phyloP scores from a whole-genome alignment of 1,140 invertebrate genomes.

The Penaeus japonicus region DNA sequence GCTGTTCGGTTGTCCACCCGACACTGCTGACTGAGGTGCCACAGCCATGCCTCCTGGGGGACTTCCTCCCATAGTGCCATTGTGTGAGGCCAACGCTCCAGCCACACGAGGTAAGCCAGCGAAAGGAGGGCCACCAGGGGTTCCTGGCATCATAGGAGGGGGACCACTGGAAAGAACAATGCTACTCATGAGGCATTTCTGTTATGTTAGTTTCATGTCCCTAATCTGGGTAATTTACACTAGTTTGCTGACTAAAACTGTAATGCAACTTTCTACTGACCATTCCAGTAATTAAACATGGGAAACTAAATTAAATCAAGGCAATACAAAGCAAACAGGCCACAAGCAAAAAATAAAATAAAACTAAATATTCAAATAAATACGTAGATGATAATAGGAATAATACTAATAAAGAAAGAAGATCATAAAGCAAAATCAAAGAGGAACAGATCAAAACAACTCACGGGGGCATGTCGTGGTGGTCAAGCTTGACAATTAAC shows the following conservation, averaged over 20 bases:
- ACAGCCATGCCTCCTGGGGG: slow-evolving; percentile 28
- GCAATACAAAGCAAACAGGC: no score
- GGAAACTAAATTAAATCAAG: no score
- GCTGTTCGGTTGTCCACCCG: slow-evolving; percentile 38
- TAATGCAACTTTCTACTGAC: no score
- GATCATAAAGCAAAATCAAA: neutral
- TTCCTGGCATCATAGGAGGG: slow-evolving; percentile 43
- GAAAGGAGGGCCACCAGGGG: slow-evolving; percentile 49
- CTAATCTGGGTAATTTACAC: no score
- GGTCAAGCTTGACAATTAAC: slow-evolving; percentile 78
- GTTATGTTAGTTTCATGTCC: no score
- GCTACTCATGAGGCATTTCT: neutral
- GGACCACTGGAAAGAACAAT: slow-evolving; percentile 24
- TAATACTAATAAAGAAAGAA: neutral
- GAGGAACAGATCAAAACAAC: neutral
- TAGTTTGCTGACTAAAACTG: no score
- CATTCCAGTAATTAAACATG: no score
- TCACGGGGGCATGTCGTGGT: slow-evolving; percentile 54
- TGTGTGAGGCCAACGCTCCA: slow-evolving; percentile 48
- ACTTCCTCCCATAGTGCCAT: slow-evolving; percentile 54
- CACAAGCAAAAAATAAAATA: no score
- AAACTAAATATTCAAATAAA: no score
- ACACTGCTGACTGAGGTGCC: slow-evolving; percentile 15
- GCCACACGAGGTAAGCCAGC: slow-evolving; percentile 37
- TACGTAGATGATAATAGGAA: neutral